Conservation (phyloP, 2,888 invertebrate genomes). For the Strigamia maritima region DNA sequence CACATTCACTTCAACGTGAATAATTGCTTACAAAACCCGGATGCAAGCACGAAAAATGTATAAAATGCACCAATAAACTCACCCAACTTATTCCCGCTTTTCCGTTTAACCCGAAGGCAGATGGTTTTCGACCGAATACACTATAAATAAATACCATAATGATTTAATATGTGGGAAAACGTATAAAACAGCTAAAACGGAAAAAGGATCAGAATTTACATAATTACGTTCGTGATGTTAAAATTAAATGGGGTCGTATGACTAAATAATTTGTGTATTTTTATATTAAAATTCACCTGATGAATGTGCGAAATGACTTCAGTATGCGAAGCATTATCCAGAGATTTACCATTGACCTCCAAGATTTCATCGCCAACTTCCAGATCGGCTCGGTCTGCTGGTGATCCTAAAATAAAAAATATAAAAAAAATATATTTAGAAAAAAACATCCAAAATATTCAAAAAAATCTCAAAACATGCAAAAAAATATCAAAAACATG, state of each 20-base stretch:
- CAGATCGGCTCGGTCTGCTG: constrained; percentile 84
- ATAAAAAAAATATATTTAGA: no score
- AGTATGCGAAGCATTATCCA: constrained; percentile 86
- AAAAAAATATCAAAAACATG: no score
- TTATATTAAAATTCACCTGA: constrained; percentile 61
- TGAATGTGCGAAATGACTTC: constrained; percentile 93
- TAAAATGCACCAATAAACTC: constrained; percentile 56
- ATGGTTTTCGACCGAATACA: constrained; percentile 94
- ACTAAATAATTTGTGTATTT: neutral
- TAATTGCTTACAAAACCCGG: constrained; percentile 27
- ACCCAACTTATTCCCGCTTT: constrained; percentile 83
- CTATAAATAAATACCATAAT: constrained; percentile 62
- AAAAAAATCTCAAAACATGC: no score
- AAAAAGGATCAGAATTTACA: neutral
- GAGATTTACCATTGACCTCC: constrained; percentile 89
- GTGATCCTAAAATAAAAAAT: constrained; percentile 64
- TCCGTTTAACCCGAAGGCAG: constrained; percentile 84
- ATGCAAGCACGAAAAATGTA: neutral
- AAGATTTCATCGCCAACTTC: constrained; percentile 96
- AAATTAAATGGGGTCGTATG: neutral
- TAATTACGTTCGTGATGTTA: neutral
- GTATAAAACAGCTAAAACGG: neutral
- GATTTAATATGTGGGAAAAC: neutral
- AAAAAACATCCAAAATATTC: no score
- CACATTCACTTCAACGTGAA: constrained; percentile 18